Conservation (phyloP, 2,113 vertebrate genomes). For the Cinclus mexicanus region DNA sequence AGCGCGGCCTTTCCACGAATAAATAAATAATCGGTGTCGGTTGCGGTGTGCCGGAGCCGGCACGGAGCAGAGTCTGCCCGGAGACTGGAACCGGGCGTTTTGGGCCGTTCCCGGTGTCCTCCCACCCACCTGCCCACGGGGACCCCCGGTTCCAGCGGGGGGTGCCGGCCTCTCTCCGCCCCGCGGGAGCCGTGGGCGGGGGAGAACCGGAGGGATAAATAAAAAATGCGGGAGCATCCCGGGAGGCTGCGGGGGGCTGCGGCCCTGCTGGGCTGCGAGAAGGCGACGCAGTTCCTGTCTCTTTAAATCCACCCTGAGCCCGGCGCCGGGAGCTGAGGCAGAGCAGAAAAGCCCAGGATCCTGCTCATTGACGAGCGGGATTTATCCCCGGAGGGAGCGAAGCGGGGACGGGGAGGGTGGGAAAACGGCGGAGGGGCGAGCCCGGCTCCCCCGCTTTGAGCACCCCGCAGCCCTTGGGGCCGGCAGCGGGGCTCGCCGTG, state of each 20-base stretch:
- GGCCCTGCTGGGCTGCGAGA: background rate
- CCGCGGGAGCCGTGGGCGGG: background rate
- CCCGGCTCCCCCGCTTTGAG: background rate
- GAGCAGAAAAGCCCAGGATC: slow-evolving; percentile 43
- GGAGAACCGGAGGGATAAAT: background rate
- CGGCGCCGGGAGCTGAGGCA: slow-evolving; percentile 32
- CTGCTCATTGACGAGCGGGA: slow-evolving; percentile 67
- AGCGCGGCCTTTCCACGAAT: slow-evolving; percentile 8
- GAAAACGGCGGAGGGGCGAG: background rate
- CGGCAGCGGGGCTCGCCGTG: background rate
- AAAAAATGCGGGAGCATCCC: background rate
- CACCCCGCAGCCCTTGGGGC: background rate
- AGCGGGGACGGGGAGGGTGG: background rate
- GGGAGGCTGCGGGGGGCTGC: slow-evolving; percentile 58
- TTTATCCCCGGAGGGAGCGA: slow-evolving; percentile 50
- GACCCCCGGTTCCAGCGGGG: background rate
- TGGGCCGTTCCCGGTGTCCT: background rate
- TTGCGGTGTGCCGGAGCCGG: background rate
- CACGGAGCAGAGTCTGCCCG: background rate
- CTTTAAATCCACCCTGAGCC: slow-evolving; percentile 74
- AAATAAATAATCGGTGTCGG: slow-evolving; percentile 1
- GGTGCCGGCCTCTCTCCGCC: background rate
- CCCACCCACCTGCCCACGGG: background rate
- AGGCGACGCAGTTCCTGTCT: slow-evolving; percentile 71
- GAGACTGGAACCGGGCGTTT: background rate